Base-by-base conservation (phyloP, 2,113 vertebrate species). In the human region DNA sequence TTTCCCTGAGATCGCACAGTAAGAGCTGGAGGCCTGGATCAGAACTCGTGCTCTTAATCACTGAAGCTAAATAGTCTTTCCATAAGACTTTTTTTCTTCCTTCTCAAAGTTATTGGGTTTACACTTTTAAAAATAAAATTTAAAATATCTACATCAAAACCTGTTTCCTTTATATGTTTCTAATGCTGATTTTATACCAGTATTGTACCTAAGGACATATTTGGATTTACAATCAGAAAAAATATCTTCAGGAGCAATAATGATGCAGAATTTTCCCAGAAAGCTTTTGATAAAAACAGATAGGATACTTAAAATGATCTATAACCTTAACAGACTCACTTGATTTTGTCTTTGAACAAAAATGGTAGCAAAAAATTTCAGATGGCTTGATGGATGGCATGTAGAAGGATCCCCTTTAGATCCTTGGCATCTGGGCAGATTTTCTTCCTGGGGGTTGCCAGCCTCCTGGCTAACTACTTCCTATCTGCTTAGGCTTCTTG, bases 171-270 rank as follows among this genome's bases (percentile, higher is more conserved):
- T 57, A 10, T 32, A 27, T 70, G 11, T 92, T 81, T 95, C 45
- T 45, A 68, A 38, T 85, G 50, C 38, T 3, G 7, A 7, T 79
- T 78, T 94, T 59, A 68, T 5, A 43, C 32, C 25, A 38, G 4
- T 40, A 23, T 35, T 83, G 23, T 81, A 22, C n/a, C 59, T 66
- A 14, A 87, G 45, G n/a, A 57, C n/a, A 22, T 20, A 50, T 73
- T 80, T 76, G 55, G 78, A 84, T 89, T 96, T 96, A 82, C 35
- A 88, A 59, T 27, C 40, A 81, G 50, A 48, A 92, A 89, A 81
- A 32, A 61, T 55, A 38, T n/a, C 66, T 79, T 66, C 17, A 90
- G 38, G 90, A 59, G 20, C 11, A 85, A 23, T 57, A 59, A 35
- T 13, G 30, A 43, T 20, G 22, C 30, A 22, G 17, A 84, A 45